These are phyloP conservation scores for Camponotus pennsylvanicus DNA, from an alignment of 1,140 invertebrate species.

Conservation along the genomic window DNA sequence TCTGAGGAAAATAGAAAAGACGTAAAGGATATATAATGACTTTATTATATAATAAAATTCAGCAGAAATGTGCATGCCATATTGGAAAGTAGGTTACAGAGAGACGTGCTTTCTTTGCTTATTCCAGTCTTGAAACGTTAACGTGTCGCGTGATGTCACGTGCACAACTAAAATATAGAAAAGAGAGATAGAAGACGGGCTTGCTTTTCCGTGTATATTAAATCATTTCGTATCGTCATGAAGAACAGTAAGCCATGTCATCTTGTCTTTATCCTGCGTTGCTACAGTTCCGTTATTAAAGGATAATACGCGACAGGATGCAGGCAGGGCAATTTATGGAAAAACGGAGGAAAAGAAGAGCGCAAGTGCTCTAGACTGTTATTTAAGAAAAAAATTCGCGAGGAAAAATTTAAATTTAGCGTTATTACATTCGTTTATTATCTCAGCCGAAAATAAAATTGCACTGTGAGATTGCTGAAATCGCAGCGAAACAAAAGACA, in stretches of 20 bases:
- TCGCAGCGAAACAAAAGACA: neutral
- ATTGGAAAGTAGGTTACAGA: constrained; percentile 39
- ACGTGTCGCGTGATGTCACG: constrained; percentile 16
- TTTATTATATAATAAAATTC: constrained; percentile 49
- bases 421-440: constrained; percentile 22
- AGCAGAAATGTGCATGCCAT: constrained; percentile 9
- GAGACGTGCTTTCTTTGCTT: constrained; percentile 30
- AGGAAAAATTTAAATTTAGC: neutral
- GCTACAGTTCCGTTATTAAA: constrained; percentile 6
- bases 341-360: neutral
- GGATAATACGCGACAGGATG: neutral
- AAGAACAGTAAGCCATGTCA: constrained; percentile 12
- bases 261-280: constrained; percentile 1
- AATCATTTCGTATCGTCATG: constrained; percentile 44
- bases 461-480: constrained; percentile 21
- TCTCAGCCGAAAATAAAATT: neutral
- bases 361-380: neutral
- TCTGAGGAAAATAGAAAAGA: constrained; percentile 22
- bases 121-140: constrained; percentile 46
- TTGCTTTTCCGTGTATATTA: constrained; percentile 23
- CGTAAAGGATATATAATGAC: neutral
- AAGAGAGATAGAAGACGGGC: no score
- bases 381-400: neutral
- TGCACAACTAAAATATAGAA: constrained; percentile 31
- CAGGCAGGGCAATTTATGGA: neutral